These are phyloP conservation scores for Desoria tigrina DNA, from an alignment of 2,888 invertebrate genomes.

Conservation along the genomic window DNA sequence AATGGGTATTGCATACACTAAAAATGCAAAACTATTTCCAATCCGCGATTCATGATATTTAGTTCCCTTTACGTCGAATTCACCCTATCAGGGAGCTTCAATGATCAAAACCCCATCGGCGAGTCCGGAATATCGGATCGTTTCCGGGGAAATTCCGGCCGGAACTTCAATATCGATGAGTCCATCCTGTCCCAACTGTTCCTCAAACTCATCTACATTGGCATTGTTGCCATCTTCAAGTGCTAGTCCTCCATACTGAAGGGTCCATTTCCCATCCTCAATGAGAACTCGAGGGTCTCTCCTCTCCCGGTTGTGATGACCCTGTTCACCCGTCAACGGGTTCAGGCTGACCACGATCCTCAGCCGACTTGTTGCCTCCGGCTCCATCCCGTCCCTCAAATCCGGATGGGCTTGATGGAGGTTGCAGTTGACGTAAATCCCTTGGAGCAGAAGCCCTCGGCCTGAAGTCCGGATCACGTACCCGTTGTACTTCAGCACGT, in stretches of 20 bases:
- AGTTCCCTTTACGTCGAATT: too few relatives aligned
- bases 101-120: constrained; percentile 25
- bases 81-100: constrained; percentile 37
- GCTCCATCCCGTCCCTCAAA: constrained; percentile 18
- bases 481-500: constrained; percentile 35
- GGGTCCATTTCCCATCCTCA: constrained; percentile 34
- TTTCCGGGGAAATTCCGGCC: constrained; percentile 26
- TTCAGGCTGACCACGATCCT: constrained; percentile 32
- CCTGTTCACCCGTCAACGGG: neutral
- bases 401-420: constrained; percentile 16
- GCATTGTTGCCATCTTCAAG: neutral
- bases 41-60: too few relatives aligned
- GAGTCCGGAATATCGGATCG: constrained; percentile 20
- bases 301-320: neutral
- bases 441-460: constrained; percentile 33
- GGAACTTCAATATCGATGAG: constrained; percentile 37
- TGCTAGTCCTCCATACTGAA: constrained; percentile 21
- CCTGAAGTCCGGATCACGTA: constrained; percentile 32
- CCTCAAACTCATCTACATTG: constrained; percentile 15
- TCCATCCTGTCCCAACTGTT: neutral
- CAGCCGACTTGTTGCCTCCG: constrained; percentile 18
- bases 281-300: constrained; percentile 16
- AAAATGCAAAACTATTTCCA: too few relatives aligned
- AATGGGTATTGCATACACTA: too few relatives aligned
- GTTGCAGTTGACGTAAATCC: constrained; percentile 36